Conservation (phyloP, 2,888 invertebrate genomes). For the Trichopoda pennipes region DNA sequence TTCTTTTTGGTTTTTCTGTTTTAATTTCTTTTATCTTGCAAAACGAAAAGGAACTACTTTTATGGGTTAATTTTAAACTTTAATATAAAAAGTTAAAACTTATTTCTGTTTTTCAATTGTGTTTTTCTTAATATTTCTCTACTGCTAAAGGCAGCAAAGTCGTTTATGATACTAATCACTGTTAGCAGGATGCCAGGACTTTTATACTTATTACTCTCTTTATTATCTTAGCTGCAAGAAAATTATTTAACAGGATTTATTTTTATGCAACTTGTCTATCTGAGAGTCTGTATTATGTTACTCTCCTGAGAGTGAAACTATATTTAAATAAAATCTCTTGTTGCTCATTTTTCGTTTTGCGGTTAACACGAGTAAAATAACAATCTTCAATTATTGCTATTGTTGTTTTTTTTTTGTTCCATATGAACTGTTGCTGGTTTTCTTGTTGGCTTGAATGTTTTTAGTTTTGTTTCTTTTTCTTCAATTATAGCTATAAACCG, state of each 20-base stretch:
- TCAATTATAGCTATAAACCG: slow-evolving; percentile 53
- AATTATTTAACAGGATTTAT: slow-evolving; percentile 18
- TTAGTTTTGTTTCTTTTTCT: slow-evolving; percentile 10
- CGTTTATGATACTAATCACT: slow-evolving; percentile 72
- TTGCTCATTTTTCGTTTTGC: slow-evolving; percentile 38
- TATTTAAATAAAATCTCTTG: slow-evolving; percentile 56
- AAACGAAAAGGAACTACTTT: slow-evolving; percentile 38
- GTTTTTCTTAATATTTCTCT: slow-evolving; percentile 67
- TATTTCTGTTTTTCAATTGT: slow-evolving; percentile 14
- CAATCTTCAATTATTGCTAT: slow-evolving; percentile 2
- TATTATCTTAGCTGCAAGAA: background rate
- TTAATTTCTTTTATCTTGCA: slow-evolving; percentile 17
- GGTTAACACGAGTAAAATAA: slow-evolving; percentile 27
- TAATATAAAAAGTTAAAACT: slow-evolving; percentile 24
- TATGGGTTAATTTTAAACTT: slow-evolving; percentile 4
- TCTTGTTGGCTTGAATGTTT: background rate
- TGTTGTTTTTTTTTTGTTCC: background rate
- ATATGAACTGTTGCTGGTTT: slow-evolving; percentile 61
- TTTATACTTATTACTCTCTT: slow-evolving; percentile 72
- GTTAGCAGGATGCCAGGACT: slow-evolving; percentile 69
- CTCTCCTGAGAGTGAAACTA: slow-evolving; percentile 70
- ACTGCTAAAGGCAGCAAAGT: slow-evolving; percentile 65
- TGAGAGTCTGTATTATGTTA: slow-evolving; percentile 22
- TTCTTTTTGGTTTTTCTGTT: background rate
- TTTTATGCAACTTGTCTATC: slow-evolving; percentile 27